These are phyloP conservation scores for Muntiacus muntjak DNA, from an alignment of 2,113 vertebrate species.

Conservation along the genomic window DNA sequence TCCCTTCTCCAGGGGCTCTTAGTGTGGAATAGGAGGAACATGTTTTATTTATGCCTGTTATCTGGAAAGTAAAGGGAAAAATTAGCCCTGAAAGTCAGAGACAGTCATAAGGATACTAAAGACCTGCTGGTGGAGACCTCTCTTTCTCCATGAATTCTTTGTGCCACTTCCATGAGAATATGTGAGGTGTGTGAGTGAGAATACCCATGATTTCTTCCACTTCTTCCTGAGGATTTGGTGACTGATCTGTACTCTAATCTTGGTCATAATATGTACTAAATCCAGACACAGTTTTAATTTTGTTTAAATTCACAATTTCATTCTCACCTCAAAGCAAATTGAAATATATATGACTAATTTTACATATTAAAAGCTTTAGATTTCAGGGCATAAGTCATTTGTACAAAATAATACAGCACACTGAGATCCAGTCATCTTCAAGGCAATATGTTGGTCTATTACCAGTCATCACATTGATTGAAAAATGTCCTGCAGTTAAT, in stretches of 20 bases:
- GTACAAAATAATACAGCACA: background rate
- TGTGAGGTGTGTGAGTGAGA: background rate
- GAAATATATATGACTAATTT: background rate
- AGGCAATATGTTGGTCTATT: background rate
- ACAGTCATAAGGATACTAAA: background rate
- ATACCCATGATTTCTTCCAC: background rate
- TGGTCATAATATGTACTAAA: background rate
- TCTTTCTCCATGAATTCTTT: background rate
- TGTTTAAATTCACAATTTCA: background rate
- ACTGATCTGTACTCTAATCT: background rate
- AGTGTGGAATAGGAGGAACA: background rate
- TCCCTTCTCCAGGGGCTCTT: background rate
- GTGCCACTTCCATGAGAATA: background rate
- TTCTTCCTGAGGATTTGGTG: background rate
- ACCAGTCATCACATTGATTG: background rate
- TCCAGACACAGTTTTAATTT: background rate
- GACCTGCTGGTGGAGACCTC: fast-evolving
- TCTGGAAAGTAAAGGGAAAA: background rate
- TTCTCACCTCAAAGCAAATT: background rate
- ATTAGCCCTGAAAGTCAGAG: background rate
- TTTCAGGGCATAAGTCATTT: background rate
- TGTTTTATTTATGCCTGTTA: background rate
- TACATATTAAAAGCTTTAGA: background rate
- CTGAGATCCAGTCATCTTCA: background rate
- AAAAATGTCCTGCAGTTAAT: background rate